Evolutionary conservation across 2,888 invertebrate species (phyloP).

Genomic region (Cepaea hortensis): DNA sequence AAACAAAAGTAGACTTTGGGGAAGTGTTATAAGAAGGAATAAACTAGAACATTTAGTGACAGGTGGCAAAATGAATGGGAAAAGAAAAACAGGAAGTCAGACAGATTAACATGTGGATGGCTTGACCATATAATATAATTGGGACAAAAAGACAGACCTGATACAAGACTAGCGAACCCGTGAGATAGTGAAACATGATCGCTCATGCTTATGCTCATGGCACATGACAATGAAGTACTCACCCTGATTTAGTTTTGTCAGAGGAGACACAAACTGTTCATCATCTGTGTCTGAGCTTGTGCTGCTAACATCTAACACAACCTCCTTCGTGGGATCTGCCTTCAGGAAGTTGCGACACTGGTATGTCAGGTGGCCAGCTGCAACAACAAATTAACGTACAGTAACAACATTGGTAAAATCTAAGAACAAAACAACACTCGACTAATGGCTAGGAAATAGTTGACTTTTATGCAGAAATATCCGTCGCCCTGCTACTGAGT

Average conservation of each 20-base stretch:
- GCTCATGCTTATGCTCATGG: neutral
- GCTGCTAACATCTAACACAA: constrained; percentile 92
- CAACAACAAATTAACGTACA: constrained; percentile 29
- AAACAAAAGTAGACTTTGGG: too few species aligned
- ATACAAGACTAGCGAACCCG: too few species aligned
- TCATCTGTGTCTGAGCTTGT: constrained; percentile 90
- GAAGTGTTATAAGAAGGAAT: too few species aligned
- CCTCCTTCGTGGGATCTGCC: constrained; percentile 92
- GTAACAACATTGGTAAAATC: neutral
- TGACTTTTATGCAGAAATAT: too few species aligned
- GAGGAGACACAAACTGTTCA: constrained; percentile 79
- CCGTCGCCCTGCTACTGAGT: too few species aligned
- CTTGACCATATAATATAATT: too few species aligned
- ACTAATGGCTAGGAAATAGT: neutral
- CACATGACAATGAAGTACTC: neutral
- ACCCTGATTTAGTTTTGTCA: constrained; percentile 63
- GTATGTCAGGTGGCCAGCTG: constrained; percentile 93
- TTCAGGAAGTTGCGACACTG: constrained; percentile 97
- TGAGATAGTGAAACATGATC: too few species aligned
- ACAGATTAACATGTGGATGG: too few species aligned
- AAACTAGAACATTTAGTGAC: too few species aligned
- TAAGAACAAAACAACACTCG: neutral
- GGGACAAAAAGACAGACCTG: too few species aligned
- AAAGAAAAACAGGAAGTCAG: too few species aligned
- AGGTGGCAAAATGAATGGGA: too few species aligned